Evolutionary conservation across 1,140 invertebrate species (phyloP).

Genomic region (Protaetia brevitarsis): DNA sequence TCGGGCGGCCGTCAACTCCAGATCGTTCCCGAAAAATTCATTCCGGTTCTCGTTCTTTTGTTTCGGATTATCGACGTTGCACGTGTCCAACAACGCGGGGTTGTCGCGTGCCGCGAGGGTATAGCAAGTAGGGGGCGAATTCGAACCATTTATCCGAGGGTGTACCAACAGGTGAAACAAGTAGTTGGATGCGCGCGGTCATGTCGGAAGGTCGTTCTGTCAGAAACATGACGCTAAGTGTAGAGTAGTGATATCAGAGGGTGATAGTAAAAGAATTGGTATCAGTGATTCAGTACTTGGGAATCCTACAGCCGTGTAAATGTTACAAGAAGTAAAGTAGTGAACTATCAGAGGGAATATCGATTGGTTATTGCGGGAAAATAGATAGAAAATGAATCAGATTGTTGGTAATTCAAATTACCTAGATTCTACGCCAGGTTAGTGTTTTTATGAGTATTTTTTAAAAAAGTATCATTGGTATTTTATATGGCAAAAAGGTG

Average conservation of each 20-base stretch:
- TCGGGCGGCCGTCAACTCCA: too few species aligned
- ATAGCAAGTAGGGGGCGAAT: not conserved
- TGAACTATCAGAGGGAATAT: not conserved
- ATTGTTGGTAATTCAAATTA: not conserved
- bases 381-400: not conserved
- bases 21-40: too few species aligned
- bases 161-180: slow-evolving; percentile 13
- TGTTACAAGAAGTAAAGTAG: not conserved
- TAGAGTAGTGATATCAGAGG: not conserved
- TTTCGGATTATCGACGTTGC: too few species aligned
- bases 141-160: not conserved
- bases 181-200: slow-evolving; percentile 4
- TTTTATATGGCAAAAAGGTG: not conserved
- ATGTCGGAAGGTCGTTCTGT: not conserved
- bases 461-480: not conserved
- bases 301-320: too few species aligned
- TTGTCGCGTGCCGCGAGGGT: not conserved
- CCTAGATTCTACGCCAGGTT: not conserved
- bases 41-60: too few species aligned
- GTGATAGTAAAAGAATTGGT: too few species aligned
- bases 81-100: not conserved
- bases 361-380: not conserved
- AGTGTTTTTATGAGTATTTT: not conserved
- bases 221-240: not conserved
- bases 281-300: too few species aligned